Conservation (phyloP, 2,797 vertebrate genomes). For the Cyprinodon diabolis region DNA sequence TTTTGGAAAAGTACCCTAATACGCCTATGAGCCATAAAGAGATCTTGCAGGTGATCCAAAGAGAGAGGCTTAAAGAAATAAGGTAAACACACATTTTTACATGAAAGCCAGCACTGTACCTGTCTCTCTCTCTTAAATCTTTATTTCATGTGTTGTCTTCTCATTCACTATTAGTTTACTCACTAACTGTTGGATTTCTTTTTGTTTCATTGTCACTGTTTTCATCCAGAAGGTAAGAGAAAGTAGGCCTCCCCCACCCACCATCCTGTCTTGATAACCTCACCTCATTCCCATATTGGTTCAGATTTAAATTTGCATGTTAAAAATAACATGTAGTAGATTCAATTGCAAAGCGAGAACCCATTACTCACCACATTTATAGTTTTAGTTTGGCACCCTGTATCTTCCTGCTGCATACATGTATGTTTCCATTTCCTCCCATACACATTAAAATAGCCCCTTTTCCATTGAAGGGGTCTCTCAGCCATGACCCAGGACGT, state of each 20-base stretch:
- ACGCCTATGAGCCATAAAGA: slow-evolving; percentile 99
- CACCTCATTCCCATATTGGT: slow-evolving; percentile 59
- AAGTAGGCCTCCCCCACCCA: slow-evolving; percentile 21
- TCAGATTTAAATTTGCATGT: slow-evolving; percentile 75
- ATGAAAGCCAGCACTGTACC: neutral
- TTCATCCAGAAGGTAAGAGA: slow-evolving; percentile 87
- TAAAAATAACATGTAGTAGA: slow-evolving; percentile 68
- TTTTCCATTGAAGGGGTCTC: too few species aligned
- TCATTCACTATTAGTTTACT: slow-evolving; percentile 56
- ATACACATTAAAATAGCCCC: too few species aligned
- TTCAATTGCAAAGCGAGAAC: slow-evolving; percentile 43
- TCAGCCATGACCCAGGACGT: too few species aligned
- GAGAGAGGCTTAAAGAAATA: slow-evolving; percentile 96
- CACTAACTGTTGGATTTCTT: slow-evolving; percentile 74
- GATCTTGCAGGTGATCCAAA: slow-evolving; percentile 98
- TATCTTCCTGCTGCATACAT: slow-evolving; percentile 55
- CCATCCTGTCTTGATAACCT: slow-evolving; percentile 61
- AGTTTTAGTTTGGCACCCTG: slow-evolving; percentile 3
- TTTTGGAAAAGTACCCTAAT: slow-evolving; percentile 98
- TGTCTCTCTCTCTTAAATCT: slow-evolving; percentile 19
- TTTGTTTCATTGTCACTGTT: slow-evolving; percentile 82
- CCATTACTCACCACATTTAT: neutral
- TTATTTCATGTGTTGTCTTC: slow-evolving; percentile 39
- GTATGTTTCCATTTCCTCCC: neutral
- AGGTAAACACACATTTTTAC: slow-evolving; percentile 80